These are phyloP conservation scores for Acronicta alni DNA, from an alignment of 2,888 invertebrate species.

Conservation along the genomic window DNA sequence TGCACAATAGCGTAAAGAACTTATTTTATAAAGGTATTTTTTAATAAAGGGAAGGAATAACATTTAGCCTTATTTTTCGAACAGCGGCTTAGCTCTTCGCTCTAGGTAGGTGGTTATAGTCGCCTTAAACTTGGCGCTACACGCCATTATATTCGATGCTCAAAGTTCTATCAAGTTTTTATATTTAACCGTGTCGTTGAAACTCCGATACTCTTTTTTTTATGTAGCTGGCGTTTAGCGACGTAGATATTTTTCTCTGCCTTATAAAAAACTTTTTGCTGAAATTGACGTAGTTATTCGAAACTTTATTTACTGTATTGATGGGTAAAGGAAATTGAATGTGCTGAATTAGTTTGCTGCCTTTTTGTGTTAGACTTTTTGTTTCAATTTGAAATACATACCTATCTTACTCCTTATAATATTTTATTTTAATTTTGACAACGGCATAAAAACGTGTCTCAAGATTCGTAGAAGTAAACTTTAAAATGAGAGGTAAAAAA, in stretches of 20 bases:
- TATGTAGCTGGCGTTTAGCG: slow-evolving; percentile 19
- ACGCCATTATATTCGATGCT: not conserved
- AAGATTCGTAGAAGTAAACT: too few relatives aligned
- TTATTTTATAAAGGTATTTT: too few relatives aligned
- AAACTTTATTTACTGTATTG: slow-evolving; percentile 11
- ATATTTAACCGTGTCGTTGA: slow-evolving; percentile 52
- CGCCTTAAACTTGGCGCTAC: too few relatives aligned
- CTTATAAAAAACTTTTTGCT: slow-evolving; percentile 24
- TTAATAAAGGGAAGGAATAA: too few relatives aligned
- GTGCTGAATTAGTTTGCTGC: not conserved
- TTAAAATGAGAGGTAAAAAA: too few relatives aligned
- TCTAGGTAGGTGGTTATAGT: too few relatives aligned
- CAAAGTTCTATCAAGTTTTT: slow-evolving; percentile 43
- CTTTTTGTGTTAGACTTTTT: not conserved
- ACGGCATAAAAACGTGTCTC: too few relatives aligned
- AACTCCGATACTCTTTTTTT: slow-evolving; percentile 20
- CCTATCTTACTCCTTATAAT: too few relatives aligned
- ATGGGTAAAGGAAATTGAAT: not conserved
- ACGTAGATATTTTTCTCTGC: slow-evolving; percentile 23
- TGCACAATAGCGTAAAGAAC: too few relatives aligned
- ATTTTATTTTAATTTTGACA: too few relatives aligned
- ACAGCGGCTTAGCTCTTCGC: too few relatives aligned
- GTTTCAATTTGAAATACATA: not conserved
- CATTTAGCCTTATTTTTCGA: too few relatives aligned
- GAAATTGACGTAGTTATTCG: slow-evolving; percentile 12